These are phyloP conservation scores for human DNA, from an alignment of 2,113 vertebrate species.

Conservation along the genomic window GRCh38 chr2:213986501-213987000, in stretches of 20 bases:
- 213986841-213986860: background rate
- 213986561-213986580: background rate
- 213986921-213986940: background rate
- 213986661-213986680: background rate
- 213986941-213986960: constrained; percentile 7
- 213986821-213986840: constrained; percentile 16
- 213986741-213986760: constrained; percentile 33
- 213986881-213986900: background rate
- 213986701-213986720: constrained; percentile 8
- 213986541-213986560: constrained; percentile 8
- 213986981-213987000: background rate
- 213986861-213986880: background rate
- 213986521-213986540: background rate
- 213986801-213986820: constrained; percentile 24
- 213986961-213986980: background rate
- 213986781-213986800: background rate
- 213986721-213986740: background rate
- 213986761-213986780: background rate
- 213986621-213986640: background rate
- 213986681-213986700: constrained; percentile 42
- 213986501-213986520: background rate
- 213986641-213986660: background rate
- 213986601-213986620: background rate
- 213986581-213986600: background rate
- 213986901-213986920: background rate